These are phyloP conservation scores for Oryzias sinensis DNA, from an alignment of 2,797 vertebrate genomes.

Conservation along the genomic window DNA sequence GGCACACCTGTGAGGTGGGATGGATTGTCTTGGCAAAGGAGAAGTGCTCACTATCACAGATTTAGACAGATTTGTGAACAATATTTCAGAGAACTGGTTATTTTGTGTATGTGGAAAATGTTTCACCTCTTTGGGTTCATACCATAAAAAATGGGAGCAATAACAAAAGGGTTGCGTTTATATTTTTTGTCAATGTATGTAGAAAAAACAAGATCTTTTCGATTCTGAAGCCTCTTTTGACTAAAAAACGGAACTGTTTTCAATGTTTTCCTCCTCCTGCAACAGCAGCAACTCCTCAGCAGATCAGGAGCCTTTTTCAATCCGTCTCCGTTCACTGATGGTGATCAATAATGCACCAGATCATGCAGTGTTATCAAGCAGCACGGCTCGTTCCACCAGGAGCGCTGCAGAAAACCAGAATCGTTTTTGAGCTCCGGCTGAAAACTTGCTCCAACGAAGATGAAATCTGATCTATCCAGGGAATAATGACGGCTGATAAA, in stretches of 20 bases:
- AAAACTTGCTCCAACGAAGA: conserved; percentile 28
- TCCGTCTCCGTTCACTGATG: conserved; percentile 39
- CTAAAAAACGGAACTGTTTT: not conserved
- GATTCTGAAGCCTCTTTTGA: no score
- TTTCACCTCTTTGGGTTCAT: no score
- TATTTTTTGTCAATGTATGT: no score
- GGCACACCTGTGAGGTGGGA: no score
- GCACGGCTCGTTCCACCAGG: conserved; percentile 7
- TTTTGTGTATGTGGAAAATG: no score
- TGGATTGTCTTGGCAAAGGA: no score
- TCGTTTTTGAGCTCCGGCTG: conserved; percentile 37
- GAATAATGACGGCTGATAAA: conserved; percentile 33
- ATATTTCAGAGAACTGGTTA: no score
- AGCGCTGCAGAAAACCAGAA: conserved; percentile 25
- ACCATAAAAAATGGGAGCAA: no score
- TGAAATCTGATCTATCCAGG: not conserved
- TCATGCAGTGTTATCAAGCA: conserved; percentile 14
- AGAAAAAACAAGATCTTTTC: no score
- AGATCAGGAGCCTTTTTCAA: conserved; percentile 56
- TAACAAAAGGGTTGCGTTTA: no score
- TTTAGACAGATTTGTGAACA: no score
- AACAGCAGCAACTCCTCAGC: conserved; percentile 8
- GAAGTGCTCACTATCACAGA: no score
- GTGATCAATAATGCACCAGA: conserved; percentile 56
- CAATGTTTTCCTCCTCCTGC: conserved; percentile 5